Evolutionary conservation across 2,797 vertebrate species (phyloP).

Genomic region (Myotis vivesi): DNA sequence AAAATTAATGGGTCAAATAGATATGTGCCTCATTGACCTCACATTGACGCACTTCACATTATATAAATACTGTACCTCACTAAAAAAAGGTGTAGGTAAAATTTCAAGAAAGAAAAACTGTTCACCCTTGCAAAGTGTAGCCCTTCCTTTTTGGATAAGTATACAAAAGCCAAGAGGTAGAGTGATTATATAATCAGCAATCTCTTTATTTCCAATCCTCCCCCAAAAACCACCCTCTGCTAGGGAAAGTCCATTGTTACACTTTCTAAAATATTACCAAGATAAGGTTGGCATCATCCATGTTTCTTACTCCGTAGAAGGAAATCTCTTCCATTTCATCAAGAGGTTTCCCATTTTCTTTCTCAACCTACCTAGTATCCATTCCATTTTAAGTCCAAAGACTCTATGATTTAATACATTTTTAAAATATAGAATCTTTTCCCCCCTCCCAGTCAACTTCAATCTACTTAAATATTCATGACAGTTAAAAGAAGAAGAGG

Average conservation of each 20-base stretch:
- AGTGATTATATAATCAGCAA: not conserved
- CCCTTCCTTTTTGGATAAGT: not conserved
- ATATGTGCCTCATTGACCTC: not conserved
- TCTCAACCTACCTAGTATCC: not conserved
- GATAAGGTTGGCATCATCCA: not conserved
- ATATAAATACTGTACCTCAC: not conserved
- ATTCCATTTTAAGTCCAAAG: not conserved
- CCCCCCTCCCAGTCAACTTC: not conserved
- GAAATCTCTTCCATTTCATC: not conserved
- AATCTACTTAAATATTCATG: not conserved
- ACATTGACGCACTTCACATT: not conserved
- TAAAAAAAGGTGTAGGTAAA: not conserved
- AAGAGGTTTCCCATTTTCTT: not conserved
- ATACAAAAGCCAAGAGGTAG: not conserved
- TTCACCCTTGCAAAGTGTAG: not conserved
- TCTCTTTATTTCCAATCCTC: not conserved
- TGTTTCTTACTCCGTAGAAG: not conserved
- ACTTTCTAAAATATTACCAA: not conserved
- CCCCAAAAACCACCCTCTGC: not conserved
- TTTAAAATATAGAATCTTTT: not conserved
- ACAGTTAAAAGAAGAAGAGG: not conserved
- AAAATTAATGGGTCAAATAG: not conserved
- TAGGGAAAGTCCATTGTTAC: not conserved
- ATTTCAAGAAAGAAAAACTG: not conserved
- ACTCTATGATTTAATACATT: not conserved